Percentiles rank a stretch among this genome's conserved stretches.
These are phyloP conservation scores for Gracilinanus agilis DNA, from an alignment of 2,113 vertebrate species.

Conservation along the genomic window DNA sequence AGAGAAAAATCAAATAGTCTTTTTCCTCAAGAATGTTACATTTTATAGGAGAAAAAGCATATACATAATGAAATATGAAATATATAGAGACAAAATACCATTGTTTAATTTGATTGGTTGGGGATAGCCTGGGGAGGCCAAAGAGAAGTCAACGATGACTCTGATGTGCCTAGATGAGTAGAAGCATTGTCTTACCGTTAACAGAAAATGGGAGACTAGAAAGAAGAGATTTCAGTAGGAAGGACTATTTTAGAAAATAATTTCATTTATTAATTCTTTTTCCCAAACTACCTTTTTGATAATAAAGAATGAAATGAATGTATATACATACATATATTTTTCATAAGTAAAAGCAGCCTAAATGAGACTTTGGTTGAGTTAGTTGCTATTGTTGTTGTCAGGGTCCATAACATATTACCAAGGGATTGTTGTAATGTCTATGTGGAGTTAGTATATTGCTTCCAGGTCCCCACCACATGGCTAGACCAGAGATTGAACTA, in stretches of 20 bases:
- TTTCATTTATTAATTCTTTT: neutral
- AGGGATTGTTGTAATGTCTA: neutral
- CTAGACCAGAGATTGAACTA: neutral
- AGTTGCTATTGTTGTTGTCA: neutral
- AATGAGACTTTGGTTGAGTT: neutral
- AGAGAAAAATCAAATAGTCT: no score
- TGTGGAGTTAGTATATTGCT: neutral
- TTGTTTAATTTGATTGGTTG: no score
- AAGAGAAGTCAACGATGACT: neutral
- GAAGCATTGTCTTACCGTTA: neutral
- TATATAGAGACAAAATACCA: no score
- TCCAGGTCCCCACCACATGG: neutral
- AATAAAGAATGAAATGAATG: neutral
- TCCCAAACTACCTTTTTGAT: neutral
- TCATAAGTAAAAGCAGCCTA: neutral
- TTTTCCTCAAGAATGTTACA: no score
- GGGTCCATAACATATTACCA: neutral
- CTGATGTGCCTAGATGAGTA: neutral
- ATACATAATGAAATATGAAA: no score
- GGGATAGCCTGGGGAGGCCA: neutral
- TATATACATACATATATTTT: neutral
- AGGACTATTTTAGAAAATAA: neutral
- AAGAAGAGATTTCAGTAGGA: constrained; percentile 16
- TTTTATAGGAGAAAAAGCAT: no score
- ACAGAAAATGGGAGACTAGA: neutral